Percentiles rank a stretch among this genome's conserved stretches.
Evolutionary conservation across 2,888 invertebrate genomes (phyloP).

Genomic region (Fabriciana adippe): DNA sequence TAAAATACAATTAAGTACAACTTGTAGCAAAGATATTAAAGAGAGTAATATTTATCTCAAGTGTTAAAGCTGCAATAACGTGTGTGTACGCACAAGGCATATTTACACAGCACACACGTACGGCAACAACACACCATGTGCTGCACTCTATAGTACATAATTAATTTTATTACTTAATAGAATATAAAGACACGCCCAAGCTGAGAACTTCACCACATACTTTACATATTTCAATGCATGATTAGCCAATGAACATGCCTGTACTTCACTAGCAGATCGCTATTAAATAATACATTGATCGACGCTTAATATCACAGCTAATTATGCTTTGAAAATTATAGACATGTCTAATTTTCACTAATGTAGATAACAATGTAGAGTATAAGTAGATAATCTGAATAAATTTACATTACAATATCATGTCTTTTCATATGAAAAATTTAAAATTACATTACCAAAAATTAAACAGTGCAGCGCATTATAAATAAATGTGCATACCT

Average conservation of each 20-base stretch:
- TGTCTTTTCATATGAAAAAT: slow-evolving; percentile 82
- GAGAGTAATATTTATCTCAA: slow-evolving; percentile 82
- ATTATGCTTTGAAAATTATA: slow-evolving; percentile 83
- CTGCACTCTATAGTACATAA: slow-evolving; percentile 80
- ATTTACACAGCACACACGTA: slow-evolving; percentile 82
- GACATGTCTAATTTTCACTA: slow-evolving; percentile 82
- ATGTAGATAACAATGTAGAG: slow-evolving; percentile 82
- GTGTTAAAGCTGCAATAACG: slow-evolving; percentile 81
- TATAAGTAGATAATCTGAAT: slow-evolving; percentile 82
- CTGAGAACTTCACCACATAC: slow-evolving; percentile 75
- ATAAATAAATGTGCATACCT: slow-evolving; percentile 83
- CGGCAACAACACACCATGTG: slow-evolving; percentile 76
- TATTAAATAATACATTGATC: slow-evolving; percentile 82
- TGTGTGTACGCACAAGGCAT: slow-evolving; percentile 82
- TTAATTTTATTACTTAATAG: slow-evolving; percentile 78
- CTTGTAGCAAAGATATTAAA: slow-evolving; percentile 86
- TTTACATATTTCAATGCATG: slow-evolving; percentile 82
- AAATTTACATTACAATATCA: slow-evolving; percentile 83
- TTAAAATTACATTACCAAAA: slow-evolving; percentile 81
- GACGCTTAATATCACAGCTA: slow-evolving; percentile 82
- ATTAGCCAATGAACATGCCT: slow-evolving; percentile 82
- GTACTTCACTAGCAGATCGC: slow-evolving; percentile 78
- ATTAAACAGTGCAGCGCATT: slow-evolving; percentile 83
- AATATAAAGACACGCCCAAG: slow-evolving; percentile 81
- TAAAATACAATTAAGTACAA: slow-evolving; percentile 87